Evolutionary conservation across 2,113 vertebrate species (phyloP).

Genomic region (Bos indicus): DNA sequence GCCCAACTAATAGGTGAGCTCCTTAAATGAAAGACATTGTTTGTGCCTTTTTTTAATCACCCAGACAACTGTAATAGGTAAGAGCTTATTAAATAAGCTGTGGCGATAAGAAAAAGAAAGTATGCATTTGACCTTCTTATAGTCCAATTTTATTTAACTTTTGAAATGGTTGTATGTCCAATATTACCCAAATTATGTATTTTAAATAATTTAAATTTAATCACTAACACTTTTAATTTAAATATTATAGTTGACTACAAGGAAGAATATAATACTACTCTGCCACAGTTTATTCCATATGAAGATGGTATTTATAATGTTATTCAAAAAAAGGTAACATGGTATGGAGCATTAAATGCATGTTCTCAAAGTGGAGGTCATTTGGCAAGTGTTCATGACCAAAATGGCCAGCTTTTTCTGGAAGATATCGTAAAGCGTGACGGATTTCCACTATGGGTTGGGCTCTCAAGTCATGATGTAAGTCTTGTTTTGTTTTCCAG

Average conservation of each 20-base stretch:
- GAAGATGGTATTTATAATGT: slow-evolving; percentile 84
- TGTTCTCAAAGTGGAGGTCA: slow-evolving; percentile 84
- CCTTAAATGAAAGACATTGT: background rate
- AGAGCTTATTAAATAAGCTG: background rate
- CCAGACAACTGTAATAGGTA: background rate
- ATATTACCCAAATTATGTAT: background rate
- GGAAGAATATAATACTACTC: slow-evolving; percentile 78
- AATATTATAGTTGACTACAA: slow-evolving; percentile 69
- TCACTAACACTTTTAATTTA: slow-evolving; percentile 31
- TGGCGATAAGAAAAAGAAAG: background rate
- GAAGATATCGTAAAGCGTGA: slow-evolving; percentile 85
- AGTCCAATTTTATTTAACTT: background rate
- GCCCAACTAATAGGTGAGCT: background rate
- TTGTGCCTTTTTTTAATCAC: background rate
- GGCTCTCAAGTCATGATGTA: slow-evolving; percentile 92
- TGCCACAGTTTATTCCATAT: slow-evolving; percentile 74
- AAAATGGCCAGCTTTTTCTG: slow-evolving; percentile 80
- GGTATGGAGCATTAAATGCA: slow-evolving; percentile 88
- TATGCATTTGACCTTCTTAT: background rate
- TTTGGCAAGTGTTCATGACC: slow-evolving; percentile 89
- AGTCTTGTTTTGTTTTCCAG: slow-evolving; percentile 71
- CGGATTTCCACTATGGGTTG: slow-evolving; percentile 94
- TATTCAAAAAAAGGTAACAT: slow-evolving; percentile 84
- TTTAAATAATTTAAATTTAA: slow-evolving; percentile 35
- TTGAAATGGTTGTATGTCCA: background rate